These are phyloP conservation scores for Spinus olivaceus DNA, from an alignment of 2,797 vertebrate genomes.

Conservation along the genomic window DNA sequence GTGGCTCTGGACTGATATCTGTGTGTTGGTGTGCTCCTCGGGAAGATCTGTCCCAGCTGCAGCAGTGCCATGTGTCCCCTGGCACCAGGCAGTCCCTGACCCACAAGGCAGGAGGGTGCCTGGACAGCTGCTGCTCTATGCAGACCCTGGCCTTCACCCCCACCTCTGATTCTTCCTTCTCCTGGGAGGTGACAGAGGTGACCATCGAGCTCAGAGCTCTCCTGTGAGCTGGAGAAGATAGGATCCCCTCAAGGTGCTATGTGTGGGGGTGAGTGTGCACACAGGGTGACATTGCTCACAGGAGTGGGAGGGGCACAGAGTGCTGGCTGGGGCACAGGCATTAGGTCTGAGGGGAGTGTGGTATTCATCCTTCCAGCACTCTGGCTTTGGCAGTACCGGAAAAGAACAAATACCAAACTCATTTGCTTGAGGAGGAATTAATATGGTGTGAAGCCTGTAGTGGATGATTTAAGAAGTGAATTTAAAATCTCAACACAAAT, in stretches of 20 bases:
- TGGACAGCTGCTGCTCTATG: background rate
- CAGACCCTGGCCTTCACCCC: background rate
- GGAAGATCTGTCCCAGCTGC: background rate
- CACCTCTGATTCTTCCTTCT: background rate
- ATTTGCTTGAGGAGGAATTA: slow-evolving; percentile 69
- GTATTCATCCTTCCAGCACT: background rate
- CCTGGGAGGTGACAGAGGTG: background rate
- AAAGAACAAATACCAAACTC: slow-evolving; percentile 65
- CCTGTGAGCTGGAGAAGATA: background rate
- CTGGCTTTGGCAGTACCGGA: slow-evolving; percentile 22
- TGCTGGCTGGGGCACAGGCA: fast-evolving
- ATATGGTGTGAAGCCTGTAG: slow-evolving; percentile 47
- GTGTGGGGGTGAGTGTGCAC: background rate
- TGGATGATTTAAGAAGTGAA: slow-evolving; percentile 66
- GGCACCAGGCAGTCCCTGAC: background rate
- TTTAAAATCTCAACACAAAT: slow-evolving; percentile 77
- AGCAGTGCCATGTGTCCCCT: fast-evolving
- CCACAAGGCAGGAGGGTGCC: fast-evolving
- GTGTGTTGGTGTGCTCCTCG: fast-evolving
- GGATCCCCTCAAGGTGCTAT: background rate
- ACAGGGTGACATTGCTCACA: background rate
- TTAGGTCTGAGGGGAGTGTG: background rate
- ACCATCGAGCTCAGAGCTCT: background rate
- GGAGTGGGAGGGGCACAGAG: background rate
- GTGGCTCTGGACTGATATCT: background rate